These are phyloP conservation scores for Australoheros facetus DNA, from an alignment of 2,797 vertebrate species.

Conservation along the genomic window DNA sequence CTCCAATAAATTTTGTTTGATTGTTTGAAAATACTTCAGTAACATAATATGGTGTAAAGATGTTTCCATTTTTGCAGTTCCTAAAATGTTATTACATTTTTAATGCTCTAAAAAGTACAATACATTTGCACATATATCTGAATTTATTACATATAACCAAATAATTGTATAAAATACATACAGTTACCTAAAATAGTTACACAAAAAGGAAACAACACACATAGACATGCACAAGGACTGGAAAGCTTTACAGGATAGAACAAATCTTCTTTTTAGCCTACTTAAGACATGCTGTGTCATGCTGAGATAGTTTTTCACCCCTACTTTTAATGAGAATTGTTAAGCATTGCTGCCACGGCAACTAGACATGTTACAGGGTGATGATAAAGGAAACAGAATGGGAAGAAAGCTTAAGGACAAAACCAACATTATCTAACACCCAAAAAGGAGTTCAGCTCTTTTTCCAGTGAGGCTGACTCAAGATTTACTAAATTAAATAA, in stretches of 20 bases:
- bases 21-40: too few species aligned
- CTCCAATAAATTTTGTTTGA: neutral
- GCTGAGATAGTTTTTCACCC: constrained; percentile 35
- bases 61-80: neutral
- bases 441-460: neutral
- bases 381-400: constrained; percentile 5
- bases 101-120: neutral
- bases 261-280: neutral
- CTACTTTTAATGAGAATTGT: neutral
- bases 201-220: neutral
- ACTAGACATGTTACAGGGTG: neutral
- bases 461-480: neutral
- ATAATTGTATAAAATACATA: neutral
- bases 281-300: constrained; percentile 16
- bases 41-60: neutral
- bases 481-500: constrained; percentile 28
- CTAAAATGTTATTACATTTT: neutral
- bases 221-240: neutral
- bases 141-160: neutral
- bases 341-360: constrained; percentile 9
- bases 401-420: neutral
- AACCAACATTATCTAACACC: neutral
- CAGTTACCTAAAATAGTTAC: neutral
- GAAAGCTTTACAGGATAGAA: neutral
- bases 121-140: neutral